Conservation (phyloP, 2,888 invertebrate genomes). For the Ethmia dodecea region DNA sequence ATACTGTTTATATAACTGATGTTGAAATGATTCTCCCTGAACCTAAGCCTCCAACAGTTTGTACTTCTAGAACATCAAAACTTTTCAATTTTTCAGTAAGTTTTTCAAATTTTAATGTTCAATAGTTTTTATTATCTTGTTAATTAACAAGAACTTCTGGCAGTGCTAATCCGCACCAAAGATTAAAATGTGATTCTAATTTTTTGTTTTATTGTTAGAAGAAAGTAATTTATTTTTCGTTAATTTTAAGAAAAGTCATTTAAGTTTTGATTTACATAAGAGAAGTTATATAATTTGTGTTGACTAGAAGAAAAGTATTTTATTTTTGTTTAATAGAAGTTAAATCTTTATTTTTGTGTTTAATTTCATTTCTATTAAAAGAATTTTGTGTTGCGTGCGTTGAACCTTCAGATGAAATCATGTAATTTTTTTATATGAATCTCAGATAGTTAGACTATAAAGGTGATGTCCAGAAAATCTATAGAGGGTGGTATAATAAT, state of each 20-base stretch:
- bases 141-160: conserved; percentile 1
- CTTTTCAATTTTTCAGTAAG: too few species aligned
- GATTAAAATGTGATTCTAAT: too few species aligned
- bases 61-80: conserved; percentile 12
- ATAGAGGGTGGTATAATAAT: too few species aligned
- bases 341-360: too few species aligned
- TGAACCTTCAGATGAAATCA: too few species aligned
- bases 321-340: conserved; percentile 3
- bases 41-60: conserved; percentile 11
- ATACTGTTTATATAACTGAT: conserved; percentile 14
- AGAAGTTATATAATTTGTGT: conserved; percentile 4
- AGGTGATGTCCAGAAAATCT: too few species aligned
- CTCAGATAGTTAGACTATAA: too few species aligned
- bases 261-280: neutral
- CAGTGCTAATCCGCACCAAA: too few species aligned
- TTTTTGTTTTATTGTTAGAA: too few species aligned
- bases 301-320: conserved; percentile 4
- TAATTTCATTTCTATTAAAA: too few species aligned
- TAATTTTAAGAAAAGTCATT: neutral
- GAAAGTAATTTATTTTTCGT: neutral
- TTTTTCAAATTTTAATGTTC: conserved; percentile 3
- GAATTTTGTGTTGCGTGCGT: too few species aligned
- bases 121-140: conserved; percentile 5
- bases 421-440: too few species aligned
- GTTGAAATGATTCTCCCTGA: conserved; percentile 14